phyloP scores from a whole-genome alignment of 1,140 invertebrate species.

The Subanguina moxae region DNA sequence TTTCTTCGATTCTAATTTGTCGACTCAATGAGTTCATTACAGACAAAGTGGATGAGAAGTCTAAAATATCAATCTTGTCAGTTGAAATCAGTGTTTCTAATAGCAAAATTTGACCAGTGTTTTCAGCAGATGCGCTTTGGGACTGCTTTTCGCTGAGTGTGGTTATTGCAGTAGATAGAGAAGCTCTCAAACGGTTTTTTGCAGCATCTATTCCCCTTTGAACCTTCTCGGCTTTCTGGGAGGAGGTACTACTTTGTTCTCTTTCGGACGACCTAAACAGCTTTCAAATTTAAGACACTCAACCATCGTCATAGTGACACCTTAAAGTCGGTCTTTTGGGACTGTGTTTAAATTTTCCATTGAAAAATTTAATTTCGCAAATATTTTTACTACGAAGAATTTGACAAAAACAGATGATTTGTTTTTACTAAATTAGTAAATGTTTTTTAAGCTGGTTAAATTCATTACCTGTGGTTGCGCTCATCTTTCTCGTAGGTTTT shows the following conservation, averaged over 20 bases:
- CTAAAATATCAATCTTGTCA: conserved; percentile 3
- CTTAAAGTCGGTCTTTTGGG: no score
- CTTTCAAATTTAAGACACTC: no score
- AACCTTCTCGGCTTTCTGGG: background rate
- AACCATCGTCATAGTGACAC: no score
- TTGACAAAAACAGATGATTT: no score
- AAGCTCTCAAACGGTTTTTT: conserved; percentile 15
- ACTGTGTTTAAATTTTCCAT: no score
- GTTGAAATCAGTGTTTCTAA: background rate
- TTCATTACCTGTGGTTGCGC: conserved; percentile 9
- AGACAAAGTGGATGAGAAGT: conserved; percentile 13
- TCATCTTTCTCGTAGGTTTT: background rate
- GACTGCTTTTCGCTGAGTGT: background rate
- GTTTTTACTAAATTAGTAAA: conserved; percentile 3
- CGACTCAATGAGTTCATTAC: conserved; percentile 7
- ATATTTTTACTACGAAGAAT: no score
- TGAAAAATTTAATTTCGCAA: no score
- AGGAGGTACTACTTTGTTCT: no score
- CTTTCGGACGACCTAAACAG: no score
- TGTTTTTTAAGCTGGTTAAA: background rate
- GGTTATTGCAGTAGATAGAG: conserved; percentile 13
- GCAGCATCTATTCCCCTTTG: conserved; percentile 16
- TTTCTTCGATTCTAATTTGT: conserved; percentile 16
- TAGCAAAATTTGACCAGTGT: background rate
- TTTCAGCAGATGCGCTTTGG: background rate